Evolutionary conservation across 1,140 invertebrate genomes (phyloP).

Genomic region (Tetragnatha versicolor): DNA sequence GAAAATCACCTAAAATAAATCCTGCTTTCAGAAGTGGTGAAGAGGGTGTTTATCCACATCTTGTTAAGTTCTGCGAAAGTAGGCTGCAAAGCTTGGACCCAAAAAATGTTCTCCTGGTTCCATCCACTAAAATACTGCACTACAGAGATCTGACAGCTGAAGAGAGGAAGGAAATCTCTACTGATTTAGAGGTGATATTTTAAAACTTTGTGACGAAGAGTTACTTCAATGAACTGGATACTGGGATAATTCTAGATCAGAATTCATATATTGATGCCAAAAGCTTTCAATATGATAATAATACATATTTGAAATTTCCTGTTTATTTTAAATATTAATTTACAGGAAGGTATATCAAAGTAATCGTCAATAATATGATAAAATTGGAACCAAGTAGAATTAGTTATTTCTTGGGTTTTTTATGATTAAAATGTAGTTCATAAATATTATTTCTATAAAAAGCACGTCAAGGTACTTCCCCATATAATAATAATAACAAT

Average conservation of each 20-base stretch:
- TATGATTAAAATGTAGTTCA: neutral
- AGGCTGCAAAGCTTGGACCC: neutral
- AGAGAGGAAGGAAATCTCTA: neutral
- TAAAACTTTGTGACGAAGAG: neutral
- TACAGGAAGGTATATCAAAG: neutral
- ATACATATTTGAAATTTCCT: neutral
- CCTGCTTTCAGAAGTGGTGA: conserved; percentile 10
- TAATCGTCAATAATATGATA: neutral
- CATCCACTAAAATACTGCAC: neutral
- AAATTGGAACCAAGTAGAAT: neutral
- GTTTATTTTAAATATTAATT: neutral
- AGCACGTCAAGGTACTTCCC: neutral
- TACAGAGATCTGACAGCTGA: neutral
- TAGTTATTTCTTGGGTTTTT: neutral
- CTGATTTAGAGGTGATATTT: conserved; percentile 1
- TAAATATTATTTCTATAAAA: neutral
- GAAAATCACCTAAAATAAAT: too few relatives aligned
- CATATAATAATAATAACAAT: neutral
- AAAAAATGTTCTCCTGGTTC: neutral
- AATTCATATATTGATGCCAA: neutral
- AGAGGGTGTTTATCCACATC: conserved; percentile 14
- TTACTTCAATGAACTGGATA: too few relatives aligned
- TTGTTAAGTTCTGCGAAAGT: conserved; percentile 15
- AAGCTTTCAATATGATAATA: neutral
- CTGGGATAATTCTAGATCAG: too few relatives aligned